Conservation (phyloP, 2,797 vertebrate genomes). For the Morelia viridis region DNA sequence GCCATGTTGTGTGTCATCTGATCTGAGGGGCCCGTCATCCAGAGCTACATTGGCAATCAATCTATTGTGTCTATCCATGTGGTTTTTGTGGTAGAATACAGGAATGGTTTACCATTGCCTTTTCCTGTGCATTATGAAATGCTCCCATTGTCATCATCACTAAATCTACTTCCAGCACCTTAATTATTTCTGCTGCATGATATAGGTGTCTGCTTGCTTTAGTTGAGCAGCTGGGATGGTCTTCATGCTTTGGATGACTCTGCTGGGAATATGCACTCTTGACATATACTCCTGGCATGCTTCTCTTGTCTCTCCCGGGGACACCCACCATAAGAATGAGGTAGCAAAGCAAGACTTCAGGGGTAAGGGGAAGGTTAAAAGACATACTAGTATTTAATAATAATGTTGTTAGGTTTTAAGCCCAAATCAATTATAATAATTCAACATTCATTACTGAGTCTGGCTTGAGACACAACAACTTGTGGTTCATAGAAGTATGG, state of each 20-base stretch:
- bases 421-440: neutral
- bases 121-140: neutral
- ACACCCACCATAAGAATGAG: neutral
- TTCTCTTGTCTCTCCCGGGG: neutral
- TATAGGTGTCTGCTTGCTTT: neutral
- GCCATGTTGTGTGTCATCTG: neutral
- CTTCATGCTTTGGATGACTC: neutral
- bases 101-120: neutral
- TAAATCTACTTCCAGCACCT: neutral
- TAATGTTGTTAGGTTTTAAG: neutral
- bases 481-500: neutral
- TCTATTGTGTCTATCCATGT: neutral
- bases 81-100: neutral
- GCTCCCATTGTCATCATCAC: neutral
- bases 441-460: neutral
- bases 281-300: neutral
- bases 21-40: neutral
- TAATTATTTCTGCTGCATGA: neutral
- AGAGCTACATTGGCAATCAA: neutral
- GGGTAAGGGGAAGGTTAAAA: neutral
- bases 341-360: neutral
- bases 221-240: neutral
- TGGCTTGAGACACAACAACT: neutral
- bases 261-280: neutral
- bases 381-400: neutral